Percentiles rank a stretch among this genome's conserved stretches.
phyloP scores from a whole-genome alignment of 1,140 invertebrate species.

The Muscidifurax raptorellus region DNA sequence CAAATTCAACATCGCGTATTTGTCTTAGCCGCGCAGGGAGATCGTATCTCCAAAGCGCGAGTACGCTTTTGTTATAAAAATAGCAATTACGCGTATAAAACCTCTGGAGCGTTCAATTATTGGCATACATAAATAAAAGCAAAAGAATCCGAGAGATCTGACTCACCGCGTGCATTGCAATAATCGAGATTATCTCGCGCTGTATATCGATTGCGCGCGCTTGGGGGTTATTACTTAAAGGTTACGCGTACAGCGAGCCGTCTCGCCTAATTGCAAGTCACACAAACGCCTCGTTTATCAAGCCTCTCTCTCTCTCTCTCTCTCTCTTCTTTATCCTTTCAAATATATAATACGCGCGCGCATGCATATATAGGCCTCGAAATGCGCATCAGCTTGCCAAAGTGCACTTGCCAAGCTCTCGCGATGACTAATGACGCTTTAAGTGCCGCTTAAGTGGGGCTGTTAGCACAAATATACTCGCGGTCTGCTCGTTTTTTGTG shows the following conservation, averaged over 20 bases:
- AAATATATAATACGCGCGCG: neutral
- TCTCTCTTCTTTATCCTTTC: neutral
- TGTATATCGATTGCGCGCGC: neutral
- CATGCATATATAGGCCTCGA: neutral
- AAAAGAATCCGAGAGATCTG: too few relatives aligned
- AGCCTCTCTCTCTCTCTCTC: neutral
- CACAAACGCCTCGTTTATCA: slow-evolving; percentile 50
- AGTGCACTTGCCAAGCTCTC: slow-evolving; percentile 45
- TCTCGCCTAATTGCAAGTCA: slow-evolving; percentile 49
- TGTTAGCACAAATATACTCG: slow-evolving; percentile 48
- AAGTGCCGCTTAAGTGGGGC: slow-evolving; percentile 52
- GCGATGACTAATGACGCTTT: slow-evolving; percentile 53
- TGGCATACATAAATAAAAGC: neutral
- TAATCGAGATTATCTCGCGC: neutral
- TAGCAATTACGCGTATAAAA: too few relatives aligned
- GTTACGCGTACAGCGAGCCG: neutral
- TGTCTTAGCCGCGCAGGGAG: neutral
- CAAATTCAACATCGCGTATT: neutral
- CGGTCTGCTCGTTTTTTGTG: slow-evolving; percentile 3
- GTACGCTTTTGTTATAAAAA: neutral
- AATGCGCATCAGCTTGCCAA: slow-evolving; percentile 24
- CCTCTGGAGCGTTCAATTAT: too few relatives aligned
- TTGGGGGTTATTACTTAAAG: slow-evolving; percentile 25
- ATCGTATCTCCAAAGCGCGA: neutral
- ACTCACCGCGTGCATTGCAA: neutral